Evolutionary conservation across 2,797 vertebrate genomes (phyloP), one percentile per base, ranked within the genome.

Genomic region (Hemitrygon akajei): DNA sequence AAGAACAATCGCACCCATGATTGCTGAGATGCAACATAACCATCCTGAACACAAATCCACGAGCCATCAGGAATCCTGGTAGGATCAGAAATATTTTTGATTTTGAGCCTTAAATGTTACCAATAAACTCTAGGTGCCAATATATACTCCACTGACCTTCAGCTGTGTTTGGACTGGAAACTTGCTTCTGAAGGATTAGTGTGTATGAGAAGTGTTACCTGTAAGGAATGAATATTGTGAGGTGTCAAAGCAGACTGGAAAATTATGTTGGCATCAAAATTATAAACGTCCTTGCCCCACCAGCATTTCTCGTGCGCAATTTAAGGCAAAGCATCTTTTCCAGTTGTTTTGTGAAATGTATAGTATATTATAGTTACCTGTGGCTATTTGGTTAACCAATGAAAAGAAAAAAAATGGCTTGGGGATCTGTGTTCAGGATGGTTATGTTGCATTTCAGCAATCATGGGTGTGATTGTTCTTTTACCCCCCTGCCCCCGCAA

Each of bases 401-500:
- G 37, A 47, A 73, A 11, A 9, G 91, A 66, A 73, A 40, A 40
- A 47, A 30, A 93, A 12, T 27, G 37, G 9, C 56, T 73, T 73
- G 20, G 12, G 63, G 22, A 25, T 47, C 18, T 56, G 11, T 75
- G 10, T 40, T 27, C 37, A 56, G 20, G 9, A 47, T 75, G 47
- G 30, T 75, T 75, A 47, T 92, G 89, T 75, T 76, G 71, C 71
- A 93, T 75, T 93, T 93, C 71, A 76, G 40, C 76, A 58, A 76
- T 56, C 40, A 3, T n/a, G 4, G 71, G 91, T 30, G 16, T 56
- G n/a, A 75, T 76, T 93, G 27, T 76, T 93, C 56, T 93, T 20
- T 20, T 20, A 47, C 27, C 11, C 22, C 47, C 14, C n/a, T n/a
- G n/a, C n/a, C n/a, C 27, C 14, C 89, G n/a, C n/a, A n/a, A n/a